Evolutionary conservation across 2,113 vertebrate genomes (phyloP).

Genomic region (Tyrannus savana): DNA sequence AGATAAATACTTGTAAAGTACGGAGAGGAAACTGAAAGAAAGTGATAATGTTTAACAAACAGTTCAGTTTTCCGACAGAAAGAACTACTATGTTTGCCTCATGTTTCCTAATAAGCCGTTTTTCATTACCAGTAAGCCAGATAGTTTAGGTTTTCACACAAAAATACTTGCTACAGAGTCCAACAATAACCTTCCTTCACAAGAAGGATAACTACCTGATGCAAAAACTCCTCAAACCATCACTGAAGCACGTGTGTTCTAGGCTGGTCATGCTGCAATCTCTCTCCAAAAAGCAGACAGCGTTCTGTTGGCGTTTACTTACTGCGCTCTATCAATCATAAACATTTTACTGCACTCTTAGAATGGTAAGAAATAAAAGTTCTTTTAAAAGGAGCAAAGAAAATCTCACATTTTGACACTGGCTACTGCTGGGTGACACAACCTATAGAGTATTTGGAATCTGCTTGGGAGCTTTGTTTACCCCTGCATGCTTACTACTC

Average conservation of each 20-base stretch:
- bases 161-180: not conserved
- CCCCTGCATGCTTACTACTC: not conserved
- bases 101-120: not conserved
- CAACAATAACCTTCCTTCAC: not conserved
- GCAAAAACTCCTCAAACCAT: not conserved
- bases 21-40: not conserved
- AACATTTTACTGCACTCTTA: fast-evolving
- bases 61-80: not conserved
- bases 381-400: not conserved
- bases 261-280: not conserved
- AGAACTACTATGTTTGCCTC: not conserved
- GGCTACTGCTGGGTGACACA: not conserved
- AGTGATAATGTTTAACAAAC: not conserved
- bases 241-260: not conserved
- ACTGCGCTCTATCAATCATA: not conserved
- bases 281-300: not conserved
- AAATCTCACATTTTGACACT: not conserved
- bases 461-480: not conserved
- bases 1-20: not conserved
- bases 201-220: not conserved
- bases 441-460: not conserved
- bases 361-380: fast-evolving
- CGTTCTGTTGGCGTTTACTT: not conserved
- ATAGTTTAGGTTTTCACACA: not conserved
- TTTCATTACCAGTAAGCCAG: not conserved